Percentiles rank a stretch among this genome's conserved stretches.
Conservation (phyloP, 2,888 invertebrate genomes). For the Tuberolachnus salignus region DNA sequence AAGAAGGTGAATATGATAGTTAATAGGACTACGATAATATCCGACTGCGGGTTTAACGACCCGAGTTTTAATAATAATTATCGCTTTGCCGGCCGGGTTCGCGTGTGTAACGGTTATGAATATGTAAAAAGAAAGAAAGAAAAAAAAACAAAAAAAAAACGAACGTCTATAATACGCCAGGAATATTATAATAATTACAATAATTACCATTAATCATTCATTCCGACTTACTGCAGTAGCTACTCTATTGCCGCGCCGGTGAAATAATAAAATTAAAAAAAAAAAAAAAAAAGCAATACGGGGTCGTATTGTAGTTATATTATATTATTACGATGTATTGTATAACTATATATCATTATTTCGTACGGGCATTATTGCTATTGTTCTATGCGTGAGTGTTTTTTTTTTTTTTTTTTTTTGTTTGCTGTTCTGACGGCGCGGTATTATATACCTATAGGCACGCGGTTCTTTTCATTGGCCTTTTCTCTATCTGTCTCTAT, state of each 20-base stretch:
- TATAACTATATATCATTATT: constrained; percentile 5
- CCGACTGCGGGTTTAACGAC: constrained; percentile 24
- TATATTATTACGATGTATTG: not conserved
- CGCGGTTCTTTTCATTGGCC: not conserved
- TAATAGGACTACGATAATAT: not conserved
- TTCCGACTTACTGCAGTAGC: not conserved
- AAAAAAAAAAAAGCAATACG: constrained; percentile 26
- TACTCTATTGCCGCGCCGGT: not conserved
- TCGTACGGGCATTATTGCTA: not conserved
- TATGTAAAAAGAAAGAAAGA: not conserved
- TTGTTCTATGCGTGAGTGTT: not conserved
- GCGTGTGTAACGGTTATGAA: constrained; percentile 26
- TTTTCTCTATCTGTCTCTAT: not conserved
- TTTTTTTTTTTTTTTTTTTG: too few species aligned
- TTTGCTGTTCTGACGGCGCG: not conserved
- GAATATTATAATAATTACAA: constrained; percentile 15
- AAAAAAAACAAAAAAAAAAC: not conserved
- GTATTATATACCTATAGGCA: not conserved
- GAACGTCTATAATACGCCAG: not conserved
- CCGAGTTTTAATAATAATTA: constrained; percentile 2
- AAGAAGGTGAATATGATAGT: too few species aligned
- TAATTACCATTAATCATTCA: constrained; percentile 47
- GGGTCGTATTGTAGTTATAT: not conserved
- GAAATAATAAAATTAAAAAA: not conserved
- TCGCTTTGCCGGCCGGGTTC: constrained; percentile 8